Percentiles rank a stretch among this genome's conserved stretches.
Conservation (phyloP, 2,113 vertebrate species). For the Otis tarda region DNA sequence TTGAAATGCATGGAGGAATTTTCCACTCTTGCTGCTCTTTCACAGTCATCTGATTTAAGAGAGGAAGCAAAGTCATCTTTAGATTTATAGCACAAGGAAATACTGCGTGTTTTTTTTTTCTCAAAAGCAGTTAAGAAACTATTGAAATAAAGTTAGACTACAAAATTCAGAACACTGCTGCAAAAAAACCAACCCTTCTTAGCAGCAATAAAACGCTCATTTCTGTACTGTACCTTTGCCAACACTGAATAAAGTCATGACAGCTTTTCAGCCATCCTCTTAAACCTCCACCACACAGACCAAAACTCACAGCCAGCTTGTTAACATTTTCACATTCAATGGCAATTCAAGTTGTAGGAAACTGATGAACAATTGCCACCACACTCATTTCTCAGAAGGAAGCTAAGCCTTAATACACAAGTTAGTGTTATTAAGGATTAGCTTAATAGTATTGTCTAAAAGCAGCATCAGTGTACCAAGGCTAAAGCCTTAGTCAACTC, state of each 20-base stretch:
- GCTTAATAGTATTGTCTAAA: background rate
- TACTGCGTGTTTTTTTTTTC: background rate
- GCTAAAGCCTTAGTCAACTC: background rate
- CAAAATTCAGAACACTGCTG: background rate
- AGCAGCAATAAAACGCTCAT: background rate
- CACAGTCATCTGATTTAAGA: conserved; percentile 90
- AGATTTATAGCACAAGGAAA: conserved; percentile 2
- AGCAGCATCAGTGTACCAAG: background rate
- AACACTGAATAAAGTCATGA: background rate
- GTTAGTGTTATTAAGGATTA: background rate
- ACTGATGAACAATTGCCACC: background rate
- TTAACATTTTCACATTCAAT: background rate
- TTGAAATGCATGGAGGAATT: conserved; percentile 98
- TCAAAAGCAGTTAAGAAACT: background rate
- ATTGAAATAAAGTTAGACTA: background rate
- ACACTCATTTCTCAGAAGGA: background rate
- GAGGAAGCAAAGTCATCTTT: background rate
- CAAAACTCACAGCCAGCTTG: background rate
- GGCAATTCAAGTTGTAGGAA: background rate
- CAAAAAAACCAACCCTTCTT: background rate
- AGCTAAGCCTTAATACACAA: background rate
- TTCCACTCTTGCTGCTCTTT: conserved; percentile 99
- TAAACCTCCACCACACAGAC: background rate
- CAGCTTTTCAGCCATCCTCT: background rate
- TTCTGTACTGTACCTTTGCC: background rate